Evolutionary conservation across 1,140 invertebrate species (phyloP), one percentile per base, ranked within the genome.

Genomic region (Notospermus geniculatus): DNA sequence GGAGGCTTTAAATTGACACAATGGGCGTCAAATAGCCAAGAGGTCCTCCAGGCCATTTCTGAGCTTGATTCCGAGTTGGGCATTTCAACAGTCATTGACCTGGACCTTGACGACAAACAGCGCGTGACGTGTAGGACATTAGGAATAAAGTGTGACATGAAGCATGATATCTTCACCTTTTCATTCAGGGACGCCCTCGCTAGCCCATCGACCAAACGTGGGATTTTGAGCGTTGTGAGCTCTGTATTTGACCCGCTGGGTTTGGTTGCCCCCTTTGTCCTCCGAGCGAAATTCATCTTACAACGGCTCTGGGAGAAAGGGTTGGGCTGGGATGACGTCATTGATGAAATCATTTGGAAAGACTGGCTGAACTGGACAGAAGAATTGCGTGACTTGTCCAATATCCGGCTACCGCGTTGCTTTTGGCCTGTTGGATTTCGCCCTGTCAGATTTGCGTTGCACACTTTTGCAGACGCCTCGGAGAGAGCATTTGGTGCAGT

Each of bases 381-480:
- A 28, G 57, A 66, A 9, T 54, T 66, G 1, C n/a, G 9, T 1
- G 59, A 65, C n/a, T 54, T 67, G 4, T 1, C 32, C 23, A 43
- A 53, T 39, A 2, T 65, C 2, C 13, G 22, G 11, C 50, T 67
- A 2, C 9, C 22, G 5, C 29, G 68, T 50, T 64, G 58, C 60
- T 54, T 54, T 19, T 46, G 63, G 9, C 61, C 66, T 19, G 25
- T 41, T 1, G 50, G 50, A 4, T 72, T 72, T 65, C 66, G 63
- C 5, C 32, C 32, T 0, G 1, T 57, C 0, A 25, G 17, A 46
- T 1, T 1, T 0, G 29, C 52, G 19, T 28, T 68, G 2, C 66
- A 72, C 52, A 55, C 67, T 32, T 72, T 74, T 43, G 66, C 66
- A 23, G 67, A 72, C 60, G 72, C 65, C 17, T 66, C 63, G 52